Evolutionary conservation across 2,797 vertebrate genomes (phyloP), one percentile per base, ranked within the genome.

Genomic region (Arrhamphus sclerolepis): DNA sequence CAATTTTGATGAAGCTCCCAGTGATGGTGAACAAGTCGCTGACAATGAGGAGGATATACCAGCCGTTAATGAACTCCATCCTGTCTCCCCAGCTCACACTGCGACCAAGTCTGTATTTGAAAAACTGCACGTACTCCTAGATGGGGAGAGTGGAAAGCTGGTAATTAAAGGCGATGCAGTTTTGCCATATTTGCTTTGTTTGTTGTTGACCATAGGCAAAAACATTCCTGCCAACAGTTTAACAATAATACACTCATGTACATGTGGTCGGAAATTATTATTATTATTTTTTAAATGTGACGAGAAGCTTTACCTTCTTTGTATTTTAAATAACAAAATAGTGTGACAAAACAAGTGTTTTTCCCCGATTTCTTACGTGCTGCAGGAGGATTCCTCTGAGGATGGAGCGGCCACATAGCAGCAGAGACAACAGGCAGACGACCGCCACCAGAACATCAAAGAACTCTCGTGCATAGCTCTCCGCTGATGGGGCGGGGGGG

Each of bases 1-100:
- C 94, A 0, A 97, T 96, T 85, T 98, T 98, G 90, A 97, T 94
- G 88, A 96, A 82, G 63, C 96, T 97, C 4, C 96, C 96, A 0
- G 93, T 75, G 76, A 98, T 82, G 49, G 96, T 97, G 78, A 98
- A 93, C 24, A 95, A 3, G 8, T 98, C 96, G 0, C 96, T 97
- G 88, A 95, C 29, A 31, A 97, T 94, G 68, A 98, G 91, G 59
- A 98, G 92, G 51, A 97, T 92, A 73, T 97, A 98, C 96, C 96
- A 98, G 54, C 96, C 95, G 0, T 98, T 98, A 62, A 98, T 90
- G 66, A 98, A 98, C 66, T 97, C 96, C 87, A 95, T 82, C 5
- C 95, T 82, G 21, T 97, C 95, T 0, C 89, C 91, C 75, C 93
- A 89, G 48, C 86, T 81, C 53, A 97, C 92, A 0, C 51, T 18